Conservation (phyloP, 2,797 vertebrate genomes). For the Peromyscus attwateri region DNA sequence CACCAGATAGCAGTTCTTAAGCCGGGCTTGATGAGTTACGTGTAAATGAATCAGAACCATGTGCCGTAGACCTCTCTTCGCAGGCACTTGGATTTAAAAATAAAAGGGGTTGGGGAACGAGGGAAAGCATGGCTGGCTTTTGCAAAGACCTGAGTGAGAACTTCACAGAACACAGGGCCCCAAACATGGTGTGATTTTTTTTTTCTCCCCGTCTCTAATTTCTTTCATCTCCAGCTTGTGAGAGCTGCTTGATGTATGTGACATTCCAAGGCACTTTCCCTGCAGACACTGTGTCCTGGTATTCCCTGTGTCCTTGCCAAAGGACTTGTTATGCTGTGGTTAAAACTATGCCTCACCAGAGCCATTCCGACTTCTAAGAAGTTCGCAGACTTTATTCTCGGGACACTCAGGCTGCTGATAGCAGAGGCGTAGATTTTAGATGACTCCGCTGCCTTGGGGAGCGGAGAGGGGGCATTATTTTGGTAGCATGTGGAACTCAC, state of each 20-base stretch:
- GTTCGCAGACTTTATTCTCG: slow-evolving; percentile 62
- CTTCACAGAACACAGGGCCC: slow-evolving; percentile 63
- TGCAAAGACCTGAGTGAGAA: slow-evolving; percentile 65
- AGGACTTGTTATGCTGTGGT: slow-evolving; percentile 60
- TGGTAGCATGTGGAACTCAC: neutral
- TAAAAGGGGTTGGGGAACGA: slow-evolving; percentile 39
- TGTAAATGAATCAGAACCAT: slow-evolving; percentile 81
- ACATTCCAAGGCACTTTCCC: slow-evolving; percentile 56
- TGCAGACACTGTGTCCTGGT: slow-evolving; percentile 57
- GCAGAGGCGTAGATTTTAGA: neutral
- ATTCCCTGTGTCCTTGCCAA: slow-evolving; percentile 66
- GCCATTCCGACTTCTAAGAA: slow-evolving; percentile 64
- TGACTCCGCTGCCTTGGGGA: neutral
- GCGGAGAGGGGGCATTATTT: neutral
- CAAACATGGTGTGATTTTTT: slow-evolving; percentile 47
- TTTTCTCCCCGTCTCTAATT: slow-evolving; percentile 7
- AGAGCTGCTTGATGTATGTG: slow-evolving; percentile 69
- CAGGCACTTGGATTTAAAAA: slow-evolving; percentile 72
- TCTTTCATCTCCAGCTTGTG: slow-evolving; percentile 67
- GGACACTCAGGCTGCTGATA: slow-evolving; percentile 28
- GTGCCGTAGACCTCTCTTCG: slow-evolving; percentile 61
- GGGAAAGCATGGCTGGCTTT: slow-evolving; percentile 21
- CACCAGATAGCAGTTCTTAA: slow-evolving; percentile 70
- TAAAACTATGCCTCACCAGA: slow-evolving; percentile 67
- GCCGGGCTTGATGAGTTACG: slow-evolving; percentile 76